phyloP scores from a whole-genome alignment of 2,888 invertebrate species.

The Drosophila tripunctata region DNA sequence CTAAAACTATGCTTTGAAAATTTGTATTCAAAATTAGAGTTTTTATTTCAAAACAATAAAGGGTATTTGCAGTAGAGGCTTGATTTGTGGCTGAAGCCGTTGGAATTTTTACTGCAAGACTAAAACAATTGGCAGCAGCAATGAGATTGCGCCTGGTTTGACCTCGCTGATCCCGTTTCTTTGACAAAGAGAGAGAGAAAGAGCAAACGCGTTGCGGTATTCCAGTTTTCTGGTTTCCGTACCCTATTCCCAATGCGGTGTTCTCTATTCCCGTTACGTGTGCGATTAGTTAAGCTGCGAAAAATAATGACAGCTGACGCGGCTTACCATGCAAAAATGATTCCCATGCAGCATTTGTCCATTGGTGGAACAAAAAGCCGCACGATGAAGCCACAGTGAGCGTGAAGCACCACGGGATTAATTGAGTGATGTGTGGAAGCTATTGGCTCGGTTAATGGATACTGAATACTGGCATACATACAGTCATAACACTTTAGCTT shows the following conservation, averaged over 20 bases:
- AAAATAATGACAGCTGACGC: slow-evolving; percentile 50
- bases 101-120: slow-evolving; percentile 85
- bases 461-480: slow-evolving; percentile 39
- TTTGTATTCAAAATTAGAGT: too few relatives aligned
- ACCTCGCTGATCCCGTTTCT: slow-evolving; percentile 93
- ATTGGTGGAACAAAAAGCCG: slow-evolving; percentile 10
- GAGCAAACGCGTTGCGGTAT: slow-evolving; percentile 90
- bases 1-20: neutral
- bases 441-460: slow-evolving; percentile 45
- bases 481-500: slow-evolving; percentile 49
- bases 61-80: neutral
- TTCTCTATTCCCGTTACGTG: slow-evolving; percentile 3
- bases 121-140: slow-evolving; percentile 91
- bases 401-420: slow-evolving; percentile 39
- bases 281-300: slow-evolving; percentile 53
- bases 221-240: slow-evolving; percentile 82
- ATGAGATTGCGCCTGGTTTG: slow-evolving; percentile 89
- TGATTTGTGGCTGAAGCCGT: neutral
- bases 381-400: neutral
- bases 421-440: slow-evolving; percentile 51
- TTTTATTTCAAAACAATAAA: neutral
- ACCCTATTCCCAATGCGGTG: neutral
- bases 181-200: slow-evolving; percentile 88
- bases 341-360: slow-evolving; percentile 15
- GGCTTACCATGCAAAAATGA: slow-evolving; percentile 23